These are phyloP conservation scores for Drosophila putrida DNA, from an alignment of 2,888 invertebrate species.

Conservation along the genomic window DNA sequence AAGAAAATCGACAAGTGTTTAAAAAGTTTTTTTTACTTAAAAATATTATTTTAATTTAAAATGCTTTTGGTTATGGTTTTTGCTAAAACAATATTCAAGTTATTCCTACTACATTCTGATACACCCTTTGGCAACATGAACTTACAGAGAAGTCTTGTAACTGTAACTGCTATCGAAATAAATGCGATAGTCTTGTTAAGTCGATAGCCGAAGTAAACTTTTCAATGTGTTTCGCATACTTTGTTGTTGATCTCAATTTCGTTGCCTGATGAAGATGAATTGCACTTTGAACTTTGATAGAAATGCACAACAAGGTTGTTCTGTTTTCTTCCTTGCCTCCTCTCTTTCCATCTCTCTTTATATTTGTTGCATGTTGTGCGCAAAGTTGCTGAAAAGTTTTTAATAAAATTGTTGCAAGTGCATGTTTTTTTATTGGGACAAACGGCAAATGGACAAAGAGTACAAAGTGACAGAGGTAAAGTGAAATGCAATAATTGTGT, in stretches of 20 bases:
- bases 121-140: neutral
- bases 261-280: slow-evolving; percentile 71
- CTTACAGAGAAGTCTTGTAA: slow-evolving; percentile 41
- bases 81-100: neutral
- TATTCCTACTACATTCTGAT: neutral
- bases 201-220: slow-evolving; percentile 53
- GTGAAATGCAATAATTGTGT: slow-evolving; percentile 64
- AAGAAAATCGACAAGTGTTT: neutral
- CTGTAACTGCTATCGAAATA: slow-evolving; percentile 47
- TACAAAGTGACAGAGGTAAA: neutral
- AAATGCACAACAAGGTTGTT: slow-evolving; percentile 60
- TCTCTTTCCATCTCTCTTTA: slow-evolving; percentile 15
- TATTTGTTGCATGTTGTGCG: slow-evolving; percentile 25
- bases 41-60: slow-evolving; percentile 11
- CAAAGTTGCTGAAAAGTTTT: slow-evolving; percentile 55
- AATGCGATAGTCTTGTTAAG: slow-evolving; percentile 63
- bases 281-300: slow-evolving; percentile 75
- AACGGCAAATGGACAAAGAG: slow-evolving; percentile 13
- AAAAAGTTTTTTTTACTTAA: neutral
- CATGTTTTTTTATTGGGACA: slow-evolving; percentile 52
- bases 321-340: slow-evolving; percentile 4
- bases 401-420: slow-evolving; percentile 66
- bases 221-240: slow-evolving; percentile 38
- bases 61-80: too few species aligned
- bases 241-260: slow-evolving; percentile 53